These are phyloP conservation scores for Schizotus pectinicornis DNA, from an alignment of 2,888 invertebrate genomes.

Conservation along the genomic window DNA sequence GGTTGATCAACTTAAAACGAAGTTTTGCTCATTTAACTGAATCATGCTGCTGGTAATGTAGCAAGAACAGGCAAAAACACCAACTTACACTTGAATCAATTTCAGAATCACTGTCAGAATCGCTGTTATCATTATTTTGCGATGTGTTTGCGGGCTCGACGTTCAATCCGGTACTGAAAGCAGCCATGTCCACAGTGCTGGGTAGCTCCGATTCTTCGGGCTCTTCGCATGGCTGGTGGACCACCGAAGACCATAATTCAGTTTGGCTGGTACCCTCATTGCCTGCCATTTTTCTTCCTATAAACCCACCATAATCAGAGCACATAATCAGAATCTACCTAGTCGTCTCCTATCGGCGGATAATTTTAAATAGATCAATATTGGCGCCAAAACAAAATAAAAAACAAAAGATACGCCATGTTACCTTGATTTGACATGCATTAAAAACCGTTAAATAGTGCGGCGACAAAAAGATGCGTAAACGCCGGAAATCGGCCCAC, in stretches of 20 bases:
- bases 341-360: background rate
- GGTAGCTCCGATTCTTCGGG: constrained; percentile 68
- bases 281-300: constrained; percentile 51
- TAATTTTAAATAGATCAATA: constrained; percentile 37
- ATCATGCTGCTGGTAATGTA: no score
- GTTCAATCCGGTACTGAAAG: constrained; percentile 63
- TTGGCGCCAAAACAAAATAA: constrained; percentile 52
- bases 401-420: constrained; percentile 43
- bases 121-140: constrained; percentile 46
- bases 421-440: constrained; percentile 22
- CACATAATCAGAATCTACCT: background rate
- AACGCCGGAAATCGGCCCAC: background rate
- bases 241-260: constrained; percentile 63
- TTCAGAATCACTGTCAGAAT: constrained; percentile 66
- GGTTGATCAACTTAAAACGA: no score
- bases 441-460: constrained; percentile 34
- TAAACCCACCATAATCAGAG: background rate
- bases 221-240: constrained; percentile 66
- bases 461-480: background rate
- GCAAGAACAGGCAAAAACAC: no score
- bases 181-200: constrained; percentile 71
- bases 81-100: constrained; percentile 60
- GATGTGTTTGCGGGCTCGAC: constrained; percentile 46
- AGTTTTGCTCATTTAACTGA: no score
- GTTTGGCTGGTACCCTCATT: constrained; percentile 56